These are phyloP conservation scores for Rafetus swinhoei DNA, from an alignment of 2,113 vertebrate genomes.

Conservation along the genomic window DNA sequence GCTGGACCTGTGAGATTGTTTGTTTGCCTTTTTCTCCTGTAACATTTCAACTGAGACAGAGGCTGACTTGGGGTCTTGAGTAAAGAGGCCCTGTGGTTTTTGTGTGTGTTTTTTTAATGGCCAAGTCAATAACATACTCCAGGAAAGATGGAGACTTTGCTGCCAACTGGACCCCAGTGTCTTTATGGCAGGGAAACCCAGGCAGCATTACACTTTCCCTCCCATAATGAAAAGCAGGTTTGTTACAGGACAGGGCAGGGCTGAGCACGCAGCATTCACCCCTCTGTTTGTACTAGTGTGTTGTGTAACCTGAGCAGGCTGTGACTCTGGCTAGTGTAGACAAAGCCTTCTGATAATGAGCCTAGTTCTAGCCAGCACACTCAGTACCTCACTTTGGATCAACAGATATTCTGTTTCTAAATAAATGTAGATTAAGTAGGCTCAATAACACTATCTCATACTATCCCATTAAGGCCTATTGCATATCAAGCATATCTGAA, in stretches of 20 bases:
- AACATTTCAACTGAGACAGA: not conserved
- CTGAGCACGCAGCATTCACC: not conserved
- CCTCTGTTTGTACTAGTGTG: not conserved
- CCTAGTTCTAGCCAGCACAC: fast-evolving
- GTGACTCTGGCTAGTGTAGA: fast-evolving
- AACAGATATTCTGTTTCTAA: not conserved
- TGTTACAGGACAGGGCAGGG: not conserved
- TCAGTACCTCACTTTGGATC: fast-evolving
- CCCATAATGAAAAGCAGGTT: fast-evolving
- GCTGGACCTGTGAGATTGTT: not conserved
- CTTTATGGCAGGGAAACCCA: not conserved
- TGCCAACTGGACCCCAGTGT: not conserved
- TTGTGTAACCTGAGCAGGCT: not conserved
- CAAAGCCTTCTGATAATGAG: not conserved
- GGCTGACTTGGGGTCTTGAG: not conserved
- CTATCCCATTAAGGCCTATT: fast-evolving
- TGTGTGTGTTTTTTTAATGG: not conserved
- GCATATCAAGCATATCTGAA: not conserved
- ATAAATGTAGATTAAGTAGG: fast-evolving
- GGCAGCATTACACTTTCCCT: not conserved
- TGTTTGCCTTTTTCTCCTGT: not conserved
- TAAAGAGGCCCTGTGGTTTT: not conserved
- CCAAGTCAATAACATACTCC: not conserved
- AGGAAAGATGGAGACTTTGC: fast-evolving
- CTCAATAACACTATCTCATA: fast-evolving